Evolutionary conservation across 2,797 vertebrate genomes (phyloP).

Genomic region (Cossypha niveicapilla): DNA sequence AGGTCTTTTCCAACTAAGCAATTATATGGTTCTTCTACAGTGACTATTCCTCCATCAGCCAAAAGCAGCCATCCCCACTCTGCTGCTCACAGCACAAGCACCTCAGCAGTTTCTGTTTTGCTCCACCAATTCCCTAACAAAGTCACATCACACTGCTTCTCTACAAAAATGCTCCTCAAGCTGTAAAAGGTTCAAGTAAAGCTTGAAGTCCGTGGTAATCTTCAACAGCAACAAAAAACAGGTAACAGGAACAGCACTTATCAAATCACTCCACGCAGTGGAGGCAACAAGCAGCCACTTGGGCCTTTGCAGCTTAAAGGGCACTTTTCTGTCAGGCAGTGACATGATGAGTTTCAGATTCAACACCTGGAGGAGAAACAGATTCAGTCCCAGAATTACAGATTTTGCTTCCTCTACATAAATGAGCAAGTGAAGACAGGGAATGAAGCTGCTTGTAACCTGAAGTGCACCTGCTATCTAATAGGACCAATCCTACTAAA

Average conservation of each 20-base stretch:
- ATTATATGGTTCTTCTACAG: no score
- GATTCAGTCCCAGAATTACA: neutral
- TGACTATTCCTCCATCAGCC: neutral
- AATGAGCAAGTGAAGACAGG: neutral
- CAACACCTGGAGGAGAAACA: neutral
- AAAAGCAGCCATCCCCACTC: neutral
- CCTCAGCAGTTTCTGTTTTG: neutral
- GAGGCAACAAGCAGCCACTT: neutral
- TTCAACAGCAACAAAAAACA: neutral
- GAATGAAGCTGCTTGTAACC: neutral
- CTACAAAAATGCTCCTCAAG: neutral
- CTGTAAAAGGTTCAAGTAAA: neutral
- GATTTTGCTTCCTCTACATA: neutral
- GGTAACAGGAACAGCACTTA: neutral
- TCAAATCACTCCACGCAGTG: neutral
- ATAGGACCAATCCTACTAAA: neutral
- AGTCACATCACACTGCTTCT: neutral
- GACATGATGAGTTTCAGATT: neutral
- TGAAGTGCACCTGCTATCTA: neutral
- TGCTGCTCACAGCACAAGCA: neutral
- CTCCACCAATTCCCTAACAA: neutral
- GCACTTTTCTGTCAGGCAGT: neutral
- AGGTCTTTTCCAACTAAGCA: neutral
- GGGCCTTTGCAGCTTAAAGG: neutral
- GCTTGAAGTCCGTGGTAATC: neutral